These are phyloP conservation scores for Limonius californicus DNA, from an alignment of 1,140 invertebrate species.

Conservation along the genomic window DNA sequence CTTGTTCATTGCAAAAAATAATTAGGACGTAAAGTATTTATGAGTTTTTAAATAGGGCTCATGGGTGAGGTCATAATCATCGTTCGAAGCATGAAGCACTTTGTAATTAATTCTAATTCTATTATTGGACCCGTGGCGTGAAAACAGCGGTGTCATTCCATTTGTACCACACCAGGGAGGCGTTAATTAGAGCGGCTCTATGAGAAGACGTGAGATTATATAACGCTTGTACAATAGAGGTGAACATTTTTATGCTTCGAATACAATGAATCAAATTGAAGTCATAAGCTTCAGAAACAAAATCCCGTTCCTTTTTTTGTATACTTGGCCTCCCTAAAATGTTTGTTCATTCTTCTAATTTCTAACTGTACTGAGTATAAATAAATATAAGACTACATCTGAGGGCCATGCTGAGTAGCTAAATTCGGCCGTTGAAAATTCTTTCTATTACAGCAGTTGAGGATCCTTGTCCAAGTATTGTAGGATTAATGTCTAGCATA, in stretches of 20 bases:
- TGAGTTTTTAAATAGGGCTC: too few species aligned
- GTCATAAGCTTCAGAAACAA: background rate
- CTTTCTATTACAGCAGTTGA: background rate
- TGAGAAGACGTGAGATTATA: background rate
- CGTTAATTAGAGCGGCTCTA: background rate
- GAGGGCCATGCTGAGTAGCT: too few species aligned
- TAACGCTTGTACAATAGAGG: background rate
- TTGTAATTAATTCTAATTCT: background rate
- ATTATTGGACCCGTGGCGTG: conserved; percentile 1
- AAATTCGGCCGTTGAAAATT: too few species aligned
- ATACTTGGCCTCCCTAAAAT: too few species aligned
- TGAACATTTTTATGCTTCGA: background rate
- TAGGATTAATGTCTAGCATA: too few species aligned
- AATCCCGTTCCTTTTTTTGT: background rate
- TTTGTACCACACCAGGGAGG: background rate
- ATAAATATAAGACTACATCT: too few species aligned
- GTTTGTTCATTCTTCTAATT: too few species aligned
- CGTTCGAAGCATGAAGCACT: background rate
- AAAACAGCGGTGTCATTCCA: background rate
- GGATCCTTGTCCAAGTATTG: too few species aligned
- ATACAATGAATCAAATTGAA: background rate
- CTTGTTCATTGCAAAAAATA: too few species aligned
- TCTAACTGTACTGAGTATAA: too few species aligned
- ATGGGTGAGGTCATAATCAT: background rate
- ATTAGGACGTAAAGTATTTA: too few species aligned